phyloP scores from a whole-genome alignment of 2,113 vertebrate genomes.

The Lagopus muta region DNA sequence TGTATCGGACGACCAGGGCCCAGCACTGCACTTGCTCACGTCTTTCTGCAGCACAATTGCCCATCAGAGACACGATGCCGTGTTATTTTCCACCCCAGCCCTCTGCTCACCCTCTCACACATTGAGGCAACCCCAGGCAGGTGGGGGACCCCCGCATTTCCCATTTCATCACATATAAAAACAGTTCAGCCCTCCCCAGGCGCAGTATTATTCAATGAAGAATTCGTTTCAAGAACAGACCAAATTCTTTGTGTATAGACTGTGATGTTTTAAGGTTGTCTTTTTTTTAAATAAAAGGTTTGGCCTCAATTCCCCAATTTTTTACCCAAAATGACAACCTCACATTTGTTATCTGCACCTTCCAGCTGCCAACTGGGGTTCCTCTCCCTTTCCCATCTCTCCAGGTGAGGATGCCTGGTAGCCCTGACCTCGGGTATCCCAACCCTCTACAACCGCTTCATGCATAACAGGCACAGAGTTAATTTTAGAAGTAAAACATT shows the following conservation, averaged over 20 bases:
- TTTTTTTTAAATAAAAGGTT: too few relatives aligned
- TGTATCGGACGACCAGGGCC: conserved; percentile 11
- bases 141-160: not conserved
- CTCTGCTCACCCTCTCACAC: not conserved
- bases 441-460: not conserved
- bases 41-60: conserved; percentile 52
- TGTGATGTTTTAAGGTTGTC: not conserved
- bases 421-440: not conserved
- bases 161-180: not conserved
- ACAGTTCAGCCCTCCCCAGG: not conserved
- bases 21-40: not conserved
- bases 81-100: conserved; percentile 41
- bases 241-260: not conserved
- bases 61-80: conserved; percentile 45
- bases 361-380: not conserved
- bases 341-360: not conserved
- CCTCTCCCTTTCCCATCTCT: not conserved
- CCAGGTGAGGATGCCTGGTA: not conserved
- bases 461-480: not conserved
- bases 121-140: not conserved
- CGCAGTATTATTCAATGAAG: not conserved
- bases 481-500: not conserved
- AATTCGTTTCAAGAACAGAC: not conserved
- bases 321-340: not conserved
- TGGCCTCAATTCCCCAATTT: not conserved